Evolutionary conservation across 2,113 vertebrate species (phyloP).

Genomic region (Anguilla rostrata): DNA sequence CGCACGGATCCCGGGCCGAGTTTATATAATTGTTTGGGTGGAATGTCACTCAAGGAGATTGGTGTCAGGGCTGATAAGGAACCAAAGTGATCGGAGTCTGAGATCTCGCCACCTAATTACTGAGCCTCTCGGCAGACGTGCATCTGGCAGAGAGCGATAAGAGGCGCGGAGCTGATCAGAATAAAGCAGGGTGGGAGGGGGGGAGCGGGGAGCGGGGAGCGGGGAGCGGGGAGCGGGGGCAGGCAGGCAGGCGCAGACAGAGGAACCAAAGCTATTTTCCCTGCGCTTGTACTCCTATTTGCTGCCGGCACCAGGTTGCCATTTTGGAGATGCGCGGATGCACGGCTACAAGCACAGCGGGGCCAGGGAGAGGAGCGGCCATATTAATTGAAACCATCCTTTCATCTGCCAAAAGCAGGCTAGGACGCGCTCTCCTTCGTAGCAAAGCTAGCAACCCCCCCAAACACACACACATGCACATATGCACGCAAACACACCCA

Average conservation of each 20-base stretch:
- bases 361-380: not conserved
- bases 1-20: conserved; percentile 39
- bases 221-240: too few relatives aligned
- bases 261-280: conserved; percentile 29
- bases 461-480: too few relatives aligned
- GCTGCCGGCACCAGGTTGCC: conserved; percentile 20
- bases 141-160: conserved; percentile 39
- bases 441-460: not conserved
- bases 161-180: conserved; percentile 42
- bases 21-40: conserved; percentile 39
- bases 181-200: conserved; percentile 31
- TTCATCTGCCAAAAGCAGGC: not conserved
- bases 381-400: conserved; percentile 9
- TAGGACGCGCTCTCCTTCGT: not conserved
- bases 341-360: conserved; percentile 1
- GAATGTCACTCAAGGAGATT: conserved; percentile 49
- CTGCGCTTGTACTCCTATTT: conserved; percentile 28
- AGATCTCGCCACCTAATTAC: conserved; percentile 41
- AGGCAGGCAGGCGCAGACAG: not conserved
- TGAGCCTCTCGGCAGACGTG: conserved; percentile 31
- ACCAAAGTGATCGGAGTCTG: conserved; percentile 48
- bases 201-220: not conserved
- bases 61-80: conserved; percentile 52
- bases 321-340: conserved; percentile 25
- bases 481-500: too few relatives aligned